Percentiles rank a stretch among this genome's conserved stretches.
Evolutionary conservation across 2,797 vertebrate species (phyloP).

Genomic region (Huso huso): DNA sequence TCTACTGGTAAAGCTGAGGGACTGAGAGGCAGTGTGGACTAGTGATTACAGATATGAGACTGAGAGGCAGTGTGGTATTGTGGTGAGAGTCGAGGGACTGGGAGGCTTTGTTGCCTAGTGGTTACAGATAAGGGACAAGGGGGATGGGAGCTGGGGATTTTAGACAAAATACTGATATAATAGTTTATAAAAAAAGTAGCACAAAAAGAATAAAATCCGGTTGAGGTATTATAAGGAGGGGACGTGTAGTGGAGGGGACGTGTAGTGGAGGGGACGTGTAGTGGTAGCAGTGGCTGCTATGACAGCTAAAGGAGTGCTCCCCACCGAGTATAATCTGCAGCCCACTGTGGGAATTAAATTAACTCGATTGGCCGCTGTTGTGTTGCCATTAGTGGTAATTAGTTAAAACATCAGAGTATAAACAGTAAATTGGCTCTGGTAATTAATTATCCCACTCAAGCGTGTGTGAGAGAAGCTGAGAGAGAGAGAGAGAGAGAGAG

Average conservation of each 20-base stretch:
- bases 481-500: conserved; percentile 42
- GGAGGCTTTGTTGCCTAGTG: no score
- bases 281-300: not conserved
- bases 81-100: no score
- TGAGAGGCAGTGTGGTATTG: no score
- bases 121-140: conserved; percentile 4
- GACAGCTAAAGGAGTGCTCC: conserved; percentile 24
- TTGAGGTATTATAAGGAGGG: conserved; percentile 12
- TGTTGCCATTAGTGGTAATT: conserved; percentile 97
- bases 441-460: conserved; percentile 94
- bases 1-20: no score
- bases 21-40: no score
- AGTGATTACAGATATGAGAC: no score
- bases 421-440: conserved; percentile 98
- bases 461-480: conserved; percentile 56
- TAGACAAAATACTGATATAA: no score
- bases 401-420: conserved; percentile 99
- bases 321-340: conserved; percentile 57
- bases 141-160: not conserved
- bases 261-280: conserved; percentile 7
- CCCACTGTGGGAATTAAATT: conserved; percentile 87
- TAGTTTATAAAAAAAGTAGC: no score
- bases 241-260: conserved; percentile 2
- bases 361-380: conserved; percentile 87
- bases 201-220: no score